phyloP scores from a whole-genome alignment of 1,140 invertebrate genomes.

The Conus betulinus region DNA sequence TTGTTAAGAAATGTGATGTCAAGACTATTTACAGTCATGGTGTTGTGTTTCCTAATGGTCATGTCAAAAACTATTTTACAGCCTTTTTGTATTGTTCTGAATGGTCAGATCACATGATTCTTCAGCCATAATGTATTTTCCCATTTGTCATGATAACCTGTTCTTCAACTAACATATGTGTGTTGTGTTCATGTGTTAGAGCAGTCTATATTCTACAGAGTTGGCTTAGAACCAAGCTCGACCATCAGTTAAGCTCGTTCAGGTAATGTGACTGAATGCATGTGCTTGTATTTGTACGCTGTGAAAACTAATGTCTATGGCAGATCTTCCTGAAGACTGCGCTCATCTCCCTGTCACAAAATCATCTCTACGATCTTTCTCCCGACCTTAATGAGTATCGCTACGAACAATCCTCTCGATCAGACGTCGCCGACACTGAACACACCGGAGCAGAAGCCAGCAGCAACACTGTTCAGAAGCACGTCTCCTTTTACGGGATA shows the following conservation, averaged over 20 bases:
- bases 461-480: not conserved
- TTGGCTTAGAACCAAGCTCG: no score
- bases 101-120: no score
- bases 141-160: no score
- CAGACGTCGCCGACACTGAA: not conserved
- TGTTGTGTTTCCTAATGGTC: no score
- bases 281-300: conserved; percentile 6
- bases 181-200: not conserved
- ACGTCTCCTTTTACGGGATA: conserved; percentile 4
- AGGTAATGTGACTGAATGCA: not conserved
- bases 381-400: conserved; percentile 17
- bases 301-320: not conserved
- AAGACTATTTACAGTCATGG: no score
- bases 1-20: no score
- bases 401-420: not conserved
- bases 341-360: not conserved
- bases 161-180: no score
- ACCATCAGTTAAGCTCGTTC: no score
- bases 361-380: conserved; percentile 9
- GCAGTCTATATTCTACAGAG: no score
- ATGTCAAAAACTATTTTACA: no score
- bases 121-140: no score
- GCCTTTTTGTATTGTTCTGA: no score
- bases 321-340: conserved; percentile 27
- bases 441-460: not conserved